phyloP scores from a whole-genome alignment of 2,113 vertebrate genomes.

The Corythaixoides concolor region DNA sequence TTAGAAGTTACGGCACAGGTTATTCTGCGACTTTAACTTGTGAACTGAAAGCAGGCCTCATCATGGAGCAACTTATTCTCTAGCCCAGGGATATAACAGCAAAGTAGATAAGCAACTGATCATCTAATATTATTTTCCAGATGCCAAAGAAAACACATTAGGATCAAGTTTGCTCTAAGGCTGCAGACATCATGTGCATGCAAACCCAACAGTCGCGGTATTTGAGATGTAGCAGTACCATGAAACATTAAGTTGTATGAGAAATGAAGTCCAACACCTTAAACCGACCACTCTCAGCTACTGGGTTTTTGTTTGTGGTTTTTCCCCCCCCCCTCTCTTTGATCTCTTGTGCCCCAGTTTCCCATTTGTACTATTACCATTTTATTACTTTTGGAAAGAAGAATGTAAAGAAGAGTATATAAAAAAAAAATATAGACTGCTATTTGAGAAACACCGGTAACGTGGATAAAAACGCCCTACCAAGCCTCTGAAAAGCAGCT shows the following conservation, averaged over 20 bases:
- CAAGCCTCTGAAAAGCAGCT: neutral
- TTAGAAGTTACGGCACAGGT: neutral
- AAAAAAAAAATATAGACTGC: neutral
- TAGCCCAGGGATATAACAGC: neutral
- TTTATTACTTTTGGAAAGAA: neutral
- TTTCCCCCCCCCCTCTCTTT: accelerated
- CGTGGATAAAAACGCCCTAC: neutral
- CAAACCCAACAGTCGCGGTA: neutral
- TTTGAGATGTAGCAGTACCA: neutral
- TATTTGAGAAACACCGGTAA: neutral
- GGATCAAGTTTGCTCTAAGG: neutral
- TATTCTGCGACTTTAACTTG: neutral
- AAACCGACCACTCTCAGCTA: neutral
- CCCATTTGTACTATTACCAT: neutral
- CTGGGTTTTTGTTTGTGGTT: neutral
- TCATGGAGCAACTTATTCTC: neutral
- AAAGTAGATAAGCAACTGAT: neutral
- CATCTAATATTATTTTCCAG: neutral
- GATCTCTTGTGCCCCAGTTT: neutral
- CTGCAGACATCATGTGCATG: neutral
- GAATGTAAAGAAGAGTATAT: neutral
- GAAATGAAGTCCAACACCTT: neutral
- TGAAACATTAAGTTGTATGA: neutral
- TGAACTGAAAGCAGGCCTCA: neutral
- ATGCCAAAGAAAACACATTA: neutral